Conservation (phyloP, 2,888 invertebrate genomes). For the Leptopterna dolabrata region DNA sequence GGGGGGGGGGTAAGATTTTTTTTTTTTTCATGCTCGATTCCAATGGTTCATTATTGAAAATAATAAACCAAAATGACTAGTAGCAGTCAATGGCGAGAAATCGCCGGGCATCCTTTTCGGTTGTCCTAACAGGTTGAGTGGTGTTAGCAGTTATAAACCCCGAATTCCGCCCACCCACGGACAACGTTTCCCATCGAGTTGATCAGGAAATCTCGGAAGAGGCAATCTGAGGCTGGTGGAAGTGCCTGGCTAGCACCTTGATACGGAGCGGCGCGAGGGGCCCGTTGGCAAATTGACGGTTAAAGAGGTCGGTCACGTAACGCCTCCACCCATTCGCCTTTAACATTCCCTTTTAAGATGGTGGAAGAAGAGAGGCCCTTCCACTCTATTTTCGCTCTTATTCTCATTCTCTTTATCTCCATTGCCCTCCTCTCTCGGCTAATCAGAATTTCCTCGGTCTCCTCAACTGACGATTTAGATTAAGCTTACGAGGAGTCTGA, state of each 20-base stretch:
- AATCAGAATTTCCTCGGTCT: not conserved
- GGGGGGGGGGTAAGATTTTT: too few species aligned
- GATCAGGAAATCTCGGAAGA: constrained; percentile 3
- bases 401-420: not conserved
- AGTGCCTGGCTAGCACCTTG: constrained; percentile 3
- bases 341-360: not conserved
- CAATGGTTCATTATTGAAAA: too few species aligned
- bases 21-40: too few species aligned
- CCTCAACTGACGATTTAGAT: not conserved
- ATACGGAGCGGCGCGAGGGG: not conserved
- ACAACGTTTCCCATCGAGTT: not conserved
- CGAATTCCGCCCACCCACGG: not conserved
- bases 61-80: too few species aligned
- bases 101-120: not conserved
- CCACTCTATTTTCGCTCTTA: not conserved
- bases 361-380: not conserved
- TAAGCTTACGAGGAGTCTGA: not conserved
- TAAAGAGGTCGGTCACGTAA: constrained; percentile 7
- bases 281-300: constrained; percentile 7
- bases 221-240: not conserved
- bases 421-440: not conserved
- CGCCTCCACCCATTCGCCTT: not conserved
- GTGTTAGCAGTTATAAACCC: not conserved
- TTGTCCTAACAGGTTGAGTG: not conserved
- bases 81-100: too few species aligned